Evolutionary conservation across 2,113 vertebrate species (phyloP).

Genomic region (Trachemys scripta): DNA sequence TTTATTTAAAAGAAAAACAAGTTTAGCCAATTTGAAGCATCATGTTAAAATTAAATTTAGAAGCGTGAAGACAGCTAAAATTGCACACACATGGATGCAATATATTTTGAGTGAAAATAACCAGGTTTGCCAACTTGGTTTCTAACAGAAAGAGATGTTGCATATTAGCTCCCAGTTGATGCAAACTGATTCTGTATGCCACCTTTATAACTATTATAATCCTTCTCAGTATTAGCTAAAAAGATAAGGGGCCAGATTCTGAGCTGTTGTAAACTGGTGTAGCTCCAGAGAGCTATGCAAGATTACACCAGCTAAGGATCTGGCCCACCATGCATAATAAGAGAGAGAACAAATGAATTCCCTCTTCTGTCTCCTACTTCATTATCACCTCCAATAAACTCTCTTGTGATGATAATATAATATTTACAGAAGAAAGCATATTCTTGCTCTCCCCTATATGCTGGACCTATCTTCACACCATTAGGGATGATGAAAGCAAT

Average conservation of each 20-base stretch:
- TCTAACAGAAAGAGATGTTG: neutral
- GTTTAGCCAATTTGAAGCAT: neutral
- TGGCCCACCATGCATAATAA: neutral
- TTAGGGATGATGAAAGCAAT: slow-evolving; percentile 24
- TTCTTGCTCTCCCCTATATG: neutral
- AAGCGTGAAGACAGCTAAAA: neutral
- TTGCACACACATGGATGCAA: fast-evolving
- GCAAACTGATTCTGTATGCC: neutral
- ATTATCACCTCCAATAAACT: neutral
- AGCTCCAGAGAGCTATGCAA: fast-evolving
- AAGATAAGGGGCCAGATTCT: fast-evolving
- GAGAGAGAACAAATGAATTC: neutral
- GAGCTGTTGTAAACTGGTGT: neutral
- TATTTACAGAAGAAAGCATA: neutral
- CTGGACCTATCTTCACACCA: slow-evolving; percentile 47
- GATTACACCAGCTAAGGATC: neutral
- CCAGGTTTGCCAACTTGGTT: neutral
- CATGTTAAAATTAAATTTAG: neutral
- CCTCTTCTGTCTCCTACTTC: neutral
- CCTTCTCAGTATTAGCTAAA: neutral
- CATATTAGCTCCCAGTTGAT: fast-evolving
- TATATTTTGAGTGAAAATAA: fast-evolving
- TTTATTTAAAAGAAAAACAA: neutral
- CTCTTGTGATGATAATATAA: neutral
- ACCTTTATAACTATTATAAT: neutral